Base-by-base conservation (phyloP, 53 echinoderm and acorn worm genomes). In the Antedon mediterranea region DNA sequence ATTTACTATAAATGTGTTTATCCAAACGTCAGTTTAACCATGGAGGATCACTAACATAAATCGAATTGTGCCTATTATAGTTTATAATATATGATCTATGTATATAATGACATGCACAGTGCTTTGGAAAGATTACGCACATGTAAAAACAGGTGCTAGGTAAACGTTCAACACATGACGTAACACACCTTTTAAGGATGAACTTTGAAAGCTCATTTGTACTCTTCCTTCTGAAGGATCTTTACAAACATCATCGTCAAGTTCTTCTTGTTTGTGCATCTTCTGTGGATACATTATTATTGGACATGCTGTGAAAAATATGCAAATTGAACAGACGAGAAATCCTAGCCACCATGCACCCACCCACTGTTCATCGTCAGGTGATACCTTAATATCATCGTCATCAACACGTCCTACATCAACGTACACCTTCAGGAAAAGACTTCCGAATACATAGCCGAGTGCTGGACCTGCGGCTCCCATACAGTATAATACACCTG, bases 401-500 rank as follows among this genome's bases (percentile, higher is more conserved):
- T 33, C 20, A 34, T 76, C 34, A 13, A 76, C 28, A 14, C 32
- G 34, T 5, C 76, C 76, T 26, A 76, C 34, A 76, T 76, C 76
- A 14, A 76, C 76, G n/a, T 76, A 76, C 4, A 76, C 26, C 7
- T 34, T 32, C 11, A 76, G 28, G 18, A 34, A 31, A 6, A 76
- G 28, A 28, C 33, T 34, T 0, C 76, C 76, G 7, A 76, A 32
- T 3, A 76, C 76, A 33, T 33, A 76, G 34, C 76, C 76, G 26
- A 76, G 34, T 32, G 76, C 76, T 14, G 76, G 76, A 33, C 76
- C 76, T 0, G 28, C 34, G 3, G 76, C 32, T 31, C 32, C 76
- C 76, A 76, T 76, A 26, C 76, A 76, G 76, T 76, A 76, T 18
- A 76, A 29, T 5, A 76, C 28, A 32, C 32, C 76, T 76, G 76